phyloP scores from a whole-genome alignment of 2,113 vertebrate genomes.

The Alethe castanea region DNA sequence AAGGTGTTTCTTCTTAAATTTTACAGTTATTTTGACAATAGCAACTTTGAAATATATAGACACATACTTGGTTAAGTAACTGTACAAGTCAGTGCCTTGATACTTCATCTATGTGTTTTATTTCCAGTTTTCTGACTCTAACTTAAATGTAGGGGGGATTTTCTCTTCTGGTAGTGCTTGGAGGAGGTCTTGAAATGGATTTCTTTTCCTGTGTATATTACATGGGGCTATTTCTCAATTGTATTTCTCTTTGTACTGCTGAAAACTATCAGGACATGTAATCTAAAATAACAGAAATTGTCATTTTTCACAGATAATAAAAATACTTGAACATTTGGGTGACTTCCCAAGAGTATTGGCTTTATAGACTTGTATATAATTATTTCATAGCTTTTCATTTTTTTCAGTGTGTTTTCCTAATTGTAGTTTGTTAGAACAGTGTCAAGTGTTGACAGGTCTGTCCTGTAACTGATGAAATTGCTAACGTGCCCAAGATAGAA shows the following conservation, averaged over 20 bases:
- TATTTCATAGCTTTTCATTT: not conserved
- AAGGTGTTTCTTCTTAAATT: not conserved
- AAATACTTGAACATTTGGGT: not conserved
- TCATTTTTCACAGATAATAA: not conserved
- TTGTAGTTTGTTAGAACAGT: not conserved
- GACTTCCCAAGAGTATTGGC: not conserved
- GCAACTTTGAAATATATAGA: not conserved
- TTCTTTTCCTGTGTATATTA: not conserved
- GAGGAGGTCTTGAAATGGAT: not conserved
- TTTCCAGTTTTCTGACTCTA: not conserved
- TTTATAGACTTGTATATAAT: not conserved
- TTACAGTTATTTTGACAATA: not conserved
- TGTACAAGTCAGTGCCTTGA: not conserved
- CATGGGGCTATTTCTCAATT: not conserved
- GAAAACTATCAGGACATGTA: not conserved
- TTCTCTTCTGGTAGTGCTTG: not conserved
- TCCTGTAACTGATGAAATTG: not conserved
- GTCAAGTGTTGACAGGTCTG: not conserved
- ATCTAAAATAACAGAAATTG: not conserved
- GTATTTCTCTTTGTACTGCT: not conserved
- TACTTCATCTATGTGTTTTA: not conserved
- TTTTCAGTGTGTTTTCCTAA: not conserved
- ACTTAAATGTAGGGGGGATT: not conserved
- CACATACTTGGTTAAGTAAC: not conserved
- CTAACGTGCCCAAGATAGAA: not conserved